These are phyloP conservation scores for Muscicapa striata DNA, from an alignment of 2,797 vertebrate species.

Conservation along the genomic window DNA sequence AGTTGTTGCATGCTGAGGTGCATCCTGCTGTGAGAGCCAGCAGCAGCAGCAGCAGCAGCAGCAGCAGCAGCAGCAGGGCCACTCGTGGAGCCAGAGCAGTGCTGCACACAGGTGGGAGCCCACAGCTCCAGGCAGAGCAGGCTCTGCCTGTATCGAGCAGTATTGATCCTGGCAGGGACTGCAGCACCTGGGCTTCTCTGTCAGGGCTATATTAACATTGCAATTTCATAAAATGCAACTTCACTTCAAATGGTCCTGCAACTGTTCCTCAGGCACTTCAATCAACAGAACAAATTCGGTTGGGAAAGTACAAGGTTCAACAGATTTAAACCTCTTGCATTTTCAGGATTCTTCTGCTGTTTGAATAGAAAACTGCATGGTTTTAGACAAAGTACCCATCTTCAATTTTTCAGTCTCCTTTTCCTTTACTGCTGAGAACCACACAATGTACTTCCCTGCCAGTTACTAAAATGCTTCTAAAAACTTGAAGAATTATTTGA, in stretches of 20 bases:
- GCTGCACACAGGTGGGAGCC: background rate
- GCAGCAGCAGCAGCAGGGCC: background rate
- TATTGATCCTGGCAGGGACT: background rate
- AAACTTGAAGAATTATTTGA: constrained; percentile 73
- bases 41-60: background rate
- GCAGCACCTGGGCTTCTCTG: background rate
- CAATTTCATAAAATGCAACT: constrained; percentile 7
- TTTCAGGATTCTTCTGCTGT: constrained; percentile 32
- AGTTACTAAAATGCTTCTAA: constrained; percentile 52
- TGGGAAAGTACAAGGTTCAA: background rate
- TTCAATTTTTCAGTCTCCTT: constrained; percentile 34
- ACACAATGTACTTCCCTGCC: constrained; percentile 33
- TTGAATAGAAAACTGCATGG: constrained; percentile 24
- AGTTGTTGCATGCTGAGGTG: background rate
- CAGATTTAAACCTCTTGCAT: background rate
- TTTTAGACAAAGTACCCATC: constrained; percentile 44
- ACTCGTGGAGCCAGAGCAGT: fast-evolving
- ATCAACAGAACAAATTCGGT: background rate
- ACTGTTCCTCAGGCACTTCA: background rate
- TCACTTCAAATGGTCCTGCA: background rate
- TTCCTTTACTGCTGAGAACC: constrained; percentile 7
- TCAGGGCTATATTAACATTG: background rate
- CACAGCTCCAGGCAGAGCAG: background rate
- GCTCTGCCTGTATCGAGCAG: background rate
- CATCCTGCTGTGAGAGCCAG: background rate